phyloP scores from a whole-genome alignment of 2,888 invertebrate species.

The Drosophila maculinotata region DNA sequence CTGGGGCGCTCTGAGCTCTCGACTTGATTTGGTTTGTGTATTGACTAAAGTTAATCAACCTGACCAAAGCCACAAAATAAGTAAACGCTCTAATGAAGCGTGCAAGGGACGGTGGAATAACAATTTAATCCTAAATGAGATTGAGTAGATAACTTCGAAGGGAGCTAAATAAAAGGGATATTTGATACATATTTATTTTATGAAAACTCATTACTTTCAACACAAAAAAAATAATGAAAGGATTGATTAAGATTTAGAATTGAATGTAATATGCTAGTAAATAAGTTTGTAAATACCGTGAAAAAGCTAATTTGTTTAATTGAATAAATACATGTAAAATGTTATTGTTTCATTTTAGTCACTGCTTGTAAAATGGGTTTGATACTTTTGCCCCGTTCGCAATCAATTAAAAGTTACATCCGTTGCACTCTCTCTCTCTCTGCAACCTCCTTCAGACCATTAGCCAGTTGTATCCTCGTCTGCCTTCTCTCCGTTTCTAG shows the following conservation, averaged over 20 bases:
- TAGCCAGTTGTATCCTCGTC: background rate
- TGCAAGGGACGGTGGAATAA: conserved; percentile 17
- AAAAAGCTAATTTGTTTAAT: background rate
- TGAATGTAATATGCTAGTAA: no score
- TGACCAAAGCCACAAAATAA: conserved; percentile 38
- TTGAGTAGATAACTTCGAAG: conserved; percentile 8
- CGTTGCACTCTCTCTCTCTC: background rate
- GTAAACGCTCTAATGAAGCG: conserved; percentile 47
- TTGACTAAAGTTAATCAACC: conserved; percentile 54
- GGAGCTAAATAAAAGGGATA: background rate
- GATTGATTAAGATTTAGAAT: no score
- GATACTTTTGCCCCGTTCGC: background rate
- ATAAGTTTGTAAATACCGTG: no score
- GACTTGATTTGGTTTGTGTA: conserved; percentile 26
- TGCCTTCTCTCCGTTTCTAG: background rate
- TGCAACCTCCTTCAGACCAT: background rate
- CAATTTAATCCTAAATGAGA: conserved; percentile 35
- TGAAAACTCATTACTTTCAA: no score
- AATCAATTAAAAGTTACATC: conserved; percentile 11
- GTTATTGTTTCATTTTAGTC: background rate
- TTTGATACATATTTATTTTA: no score
- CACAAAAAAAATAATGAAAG: no score
- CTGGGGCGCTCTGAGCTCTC: conserved; percentile 5
- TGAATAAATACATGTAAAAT: background rate
- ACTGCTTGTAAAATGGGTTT: background rate